Conservation (phyloP, 2,888 invertebrate species). For the Pimpla rufipes region DNA sequence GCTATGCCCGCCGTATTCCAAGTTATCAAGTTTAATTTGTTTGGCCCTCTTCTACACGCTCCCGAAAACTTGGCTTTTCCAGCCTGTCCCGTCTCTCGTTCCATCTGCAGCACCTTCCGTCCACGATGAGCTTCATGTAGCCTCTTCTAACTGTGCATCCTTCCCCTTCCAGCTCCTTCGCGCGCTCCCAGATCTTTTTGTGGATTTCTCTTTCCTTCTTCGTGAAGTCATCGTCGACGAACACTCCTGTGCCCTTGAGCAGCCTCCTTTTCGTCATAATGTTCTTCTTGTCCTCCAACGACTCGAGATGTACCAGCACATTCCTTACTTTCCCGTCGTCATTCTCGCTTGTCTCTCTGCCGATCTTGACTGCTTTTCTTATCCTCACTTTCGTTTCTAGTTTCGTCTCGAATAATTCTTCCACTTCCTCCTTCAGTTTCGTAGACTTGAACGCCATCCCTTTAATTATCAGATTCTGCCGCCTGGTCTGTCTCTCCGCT, state of each 20-base stretch:
- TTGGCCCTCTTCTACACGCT: constrained; percentile 14
- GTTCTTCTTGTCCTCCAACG: constrained; percentile 25
- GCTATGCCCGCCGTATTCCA: no score
- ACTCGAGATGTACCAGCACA: constrained; percentile 6
- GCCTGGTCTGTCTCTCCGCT: constrained; percentile 12
- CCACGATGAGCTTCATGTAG: constrained; percentile 3
- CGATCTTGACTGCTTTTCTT: constrained; percentile 3
- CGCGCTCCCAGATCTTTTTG: background rate
- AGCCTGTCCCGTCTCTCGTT: constrained; percentile 8
- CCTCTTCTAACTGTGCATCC: background rate
- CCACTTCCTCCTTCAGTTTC: constrained; percentile 1
- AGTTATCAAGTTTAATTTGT: no score
- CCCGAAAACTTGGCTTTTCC: constrained; percentile 17
- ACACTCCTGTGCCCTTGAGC: constrained; percentile 1
- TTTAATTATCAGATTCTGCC: constrained; percentile 15
- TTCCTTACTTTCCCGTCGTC: background rate
- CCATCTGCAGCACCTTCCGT: constrained; percentile 34
- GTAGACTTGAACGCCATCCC: background rate
- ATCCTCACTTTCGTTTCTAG: constrained; percentile 1
- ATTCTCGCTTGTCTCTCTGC: background rate
- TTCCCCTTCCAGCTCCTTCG: background rate
- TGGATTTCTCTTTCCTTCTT: constrained; percentile 29
- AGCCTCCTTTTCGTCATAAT: constrained; percentile 11
- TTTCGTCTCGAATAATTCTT: constrained; percentile 1
- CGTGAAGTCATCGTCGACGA: constrained; percentile 16